A percentile compares a stretch with the other conserved stretches of the same genome.
phyloP scores from a whole-genome alignment of 2,888 invertebrate species.

The Anodontia alba region DNA sequence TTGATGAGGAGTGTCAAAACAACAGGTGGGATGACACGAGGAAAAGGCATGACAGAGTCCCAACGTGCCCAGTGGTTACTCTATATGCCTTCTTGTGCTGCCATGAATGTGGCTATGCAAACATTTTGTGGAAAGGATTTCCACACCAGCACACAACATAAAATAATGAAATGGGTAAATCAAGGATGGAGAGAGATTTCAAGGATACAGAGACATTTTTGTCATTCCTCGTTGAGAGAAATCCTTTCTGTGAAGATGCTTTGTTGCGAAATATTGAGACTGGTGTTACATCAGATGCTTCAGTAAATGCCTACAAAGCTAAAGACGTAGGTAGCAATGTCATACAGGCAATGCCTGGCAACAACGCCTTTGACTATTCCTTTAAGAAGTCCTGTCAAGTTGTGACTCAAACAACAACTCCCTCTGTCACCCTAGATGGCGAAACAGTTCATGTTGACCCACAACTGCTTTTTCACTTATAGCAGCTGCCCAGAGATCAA shows the following conservation, averaged over 20 bases:
- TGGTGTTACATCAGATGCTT: neutral
- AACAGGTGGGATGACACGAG: slow-evolving; percentile 62
- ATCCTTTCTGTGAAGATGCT: neutral
- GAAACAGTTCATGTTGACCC: slow-evolving; percentile 19
- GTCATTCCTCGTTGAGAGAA: neutral
- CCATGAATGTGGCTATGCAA: slow-evolving; percentile 55
- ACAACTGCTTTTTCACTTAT: slow-evolving; percentile 18
- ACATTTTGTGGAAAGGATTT: slow-evolving; percentile 30
- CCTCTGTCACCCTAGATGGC: neutral
- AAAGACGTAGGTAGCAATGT: neutral
- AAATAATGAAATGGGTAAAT: slow-evolving; percentile 35
- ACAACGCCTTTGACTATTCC: neutral
- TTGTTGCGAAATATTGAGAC: slow-evolving; percentile 9
- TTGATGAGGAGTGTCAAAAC: slow-evolving; percentile 67
- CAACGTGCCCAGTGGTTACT: slow-evolving; percentile 52
- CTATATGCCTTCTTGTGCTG: slow-evolving; percentile 50
- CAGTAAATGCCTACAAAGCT: neutral
- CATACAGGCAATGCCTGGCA: neutral
- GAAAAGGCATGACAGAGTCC: slow-evolving; percentile 57
- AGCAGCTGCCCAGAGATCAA: neutral
- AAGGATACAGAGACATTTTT: slow-evolving; percentile 6
- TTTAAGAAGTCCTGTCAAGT: neutral
- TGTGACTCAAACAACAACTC: neutral
- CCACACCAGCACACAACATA: slow-evolving; percentile 30
- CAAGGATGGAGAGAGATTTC: slow-evolving; percentile 18